These are phyloP conservation scores for Crotalus tigris DNA, from an alignment of 2,113 vertebrate genomes.

Conservation along the genomic window DNA sequence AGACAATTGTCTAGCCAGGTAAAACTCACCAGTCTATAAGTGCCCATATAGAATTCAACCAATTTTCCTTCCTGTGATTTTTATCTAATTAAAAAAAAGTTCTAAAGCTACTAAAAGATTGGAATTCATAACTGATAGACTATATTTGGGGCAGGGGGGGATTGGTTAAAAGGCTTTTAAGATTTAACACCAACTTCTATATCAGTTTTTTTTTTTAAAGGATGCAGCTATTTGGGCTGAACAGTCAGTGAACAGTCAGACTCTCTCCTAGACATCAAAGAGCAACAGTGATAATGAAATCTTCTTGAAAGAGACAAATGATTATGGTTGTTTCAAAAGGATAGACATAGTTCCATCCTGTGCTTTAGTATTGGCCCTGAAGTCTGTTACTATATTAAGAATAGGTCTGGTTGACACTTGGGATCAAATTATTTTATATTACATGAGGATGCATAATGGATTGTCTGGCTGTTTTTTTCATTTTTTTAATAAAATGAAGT, in stretches of 20 bases:
- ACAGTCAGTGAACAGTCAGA: not conserved
- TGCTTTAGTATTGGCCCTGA: not conserved
- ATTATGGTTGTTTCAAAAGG: not conserved
- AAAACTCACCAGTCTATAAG: not conserved
- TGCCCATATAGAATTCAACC: too few relatives aligned
- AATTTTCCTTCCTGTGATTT: not conserved
- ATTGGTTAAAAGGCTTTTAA: not conserved
- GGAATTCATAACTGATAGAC: not conserved
- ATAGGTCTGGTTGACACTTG: not conserved
- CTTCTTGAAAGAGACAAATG: not conserved
- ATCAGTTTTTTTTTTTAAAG: too few relatives aligned
- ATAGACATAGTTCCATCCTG: not conserved
- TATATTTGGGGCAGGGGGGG: accelerated
- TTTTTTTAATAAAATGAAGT: not conserved
- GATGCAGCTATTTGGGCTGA: not conserved
- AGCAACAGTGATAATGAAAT: not conserved
- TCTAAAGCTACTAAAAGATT: not conserved
- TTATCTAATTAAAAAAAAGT: not conserved
- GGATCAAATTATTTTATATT: not conserved
- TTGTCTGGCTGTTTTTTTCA: not conserved
- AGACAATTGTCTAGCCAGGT: not conserved
- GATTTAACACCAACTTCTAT: not conserved
- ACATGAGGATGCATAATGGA: not conserved
- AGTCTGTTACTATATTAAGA: not conserved
- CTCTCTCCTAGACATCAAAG: not conserved